These are phyloP conservation scores for Mythimna impura DNA, from an alignment of 2,888 invertebrate species.

Conservation along the genomic window DNA sequence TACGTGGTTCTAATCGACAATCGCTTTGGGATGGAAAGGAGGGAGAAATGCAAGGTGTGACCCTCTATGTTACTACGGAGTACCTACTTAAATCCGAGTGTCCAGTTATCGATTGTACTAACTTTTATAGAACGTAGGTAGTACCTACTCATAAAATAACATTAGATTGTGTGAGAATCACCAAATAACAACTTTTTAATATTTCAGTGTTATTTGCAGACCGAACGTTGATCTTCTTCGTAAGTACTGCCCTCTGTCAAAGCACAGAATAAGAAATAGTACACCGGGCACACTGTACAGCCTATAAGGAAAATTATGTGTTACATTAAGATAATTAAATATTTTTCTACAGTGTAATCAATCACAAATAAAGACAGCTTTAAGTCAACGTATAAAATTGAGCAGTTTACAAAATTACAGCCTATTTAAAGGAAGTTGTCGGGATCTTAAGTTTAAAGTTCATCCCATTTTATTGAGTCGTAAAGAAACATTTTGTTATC, in stretches of 20 bases:
- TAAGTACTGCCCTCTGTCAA: no score
- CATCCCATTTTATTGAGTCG: constrained; percentile 26
- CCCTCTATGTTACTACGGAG: background rate
- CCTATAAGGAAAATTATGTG: background rate
- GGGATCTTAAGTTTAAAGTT: constrained; percentile 18
- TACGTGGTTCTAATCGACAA: constrained; percentile 49
- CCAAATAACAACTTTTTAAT: no score
- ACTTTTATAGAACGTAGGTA: no score
- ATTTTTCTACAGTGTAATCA: constrained; percentile 4
- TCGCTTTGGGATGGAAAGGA: constrained; percentile 9
- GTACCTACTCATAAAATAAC: no score
- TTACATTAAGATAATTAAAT: constrained; percentile 6
- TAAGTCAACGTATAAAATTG: constrained; percentile 7
- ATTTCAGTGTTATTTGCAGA: no score
- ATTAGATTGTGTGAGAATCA: no score
- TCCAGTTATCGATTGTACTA: no score
- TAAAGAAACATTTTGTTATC: constrained; percentile 34
- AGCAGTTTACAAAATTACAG: constrained; percentile 26
- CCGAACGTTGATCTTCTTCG: no score
- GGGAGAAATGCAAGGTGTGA: background rate
- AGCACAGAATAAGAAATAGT: no score
- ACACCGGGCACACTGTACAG: no score
- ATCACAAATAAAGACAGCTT: constrained; percentile 21
- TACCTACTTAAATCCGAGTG: no score
- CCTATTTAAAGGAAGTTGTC: constrained; percentile 1